Evolutionary conservation across 2,797 vertebrate species (phyloP), one percentile per base, ranked within the genome.

Genomic region (Gallinago stenura): DNA sequence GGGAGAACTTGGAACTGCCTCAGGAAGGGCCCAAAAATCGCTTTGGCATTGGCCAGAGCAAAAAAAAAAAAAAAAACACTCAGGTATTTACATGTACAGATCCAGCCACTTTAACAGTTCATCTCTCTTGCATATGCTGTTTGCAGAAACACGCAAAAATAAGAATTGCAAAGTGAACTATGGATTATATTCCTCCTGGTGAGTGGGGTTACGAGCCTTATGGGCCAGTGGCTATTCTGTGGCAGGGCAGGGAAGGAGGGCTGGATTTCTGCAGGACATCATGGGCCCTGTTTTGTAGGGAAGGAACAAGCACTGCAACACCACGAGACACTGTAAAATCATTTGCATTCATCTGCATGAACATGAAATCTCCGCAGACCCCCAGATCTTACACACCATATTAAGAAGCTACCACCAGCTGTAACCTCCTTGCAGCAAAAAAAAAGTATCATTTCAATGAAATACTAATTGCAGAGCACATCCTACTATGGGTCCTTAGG

Each of bases 401-500:
- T 89, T 87, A 92, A 93, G 83, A 84, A 79, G 71, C 24, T 56
- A 73, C 48, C 62, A 89, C 57, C 43, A 92, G 51, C 86, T 66
- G 66, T 37, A 95, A 79, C 26, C 41, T 30, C 41, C 83, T 54
- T 7, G 2, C 60, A 86, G 76, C 10, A 50, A 64, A 76, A 60
- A 46, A 45, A 87, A 76, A 26, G 71, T 81, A 64, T 83, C 1
- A 83, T 81, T 92, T 80, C 3, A 5, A 87, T 87, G 51, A 92
- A 90, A 87, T 22, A 70, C 78, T 89, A 92, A 96, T 89, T 94
- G 90, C 83, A 92, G 48, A 95, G 81, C 60, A 91, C 43, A 78
- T 91, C 57, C 60, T 85, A 39, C 33, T 31, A 71, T 1, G 35
- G 48, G 56, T 93, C 71, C 81, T 73, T 6, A 0, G 87, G 64